Evolutionary conservation across 1,140 invertebrate genomes (phyloP), one percentile per base, ranked within the genome.

Genomic region (Polypedilum pembai): DNA sequence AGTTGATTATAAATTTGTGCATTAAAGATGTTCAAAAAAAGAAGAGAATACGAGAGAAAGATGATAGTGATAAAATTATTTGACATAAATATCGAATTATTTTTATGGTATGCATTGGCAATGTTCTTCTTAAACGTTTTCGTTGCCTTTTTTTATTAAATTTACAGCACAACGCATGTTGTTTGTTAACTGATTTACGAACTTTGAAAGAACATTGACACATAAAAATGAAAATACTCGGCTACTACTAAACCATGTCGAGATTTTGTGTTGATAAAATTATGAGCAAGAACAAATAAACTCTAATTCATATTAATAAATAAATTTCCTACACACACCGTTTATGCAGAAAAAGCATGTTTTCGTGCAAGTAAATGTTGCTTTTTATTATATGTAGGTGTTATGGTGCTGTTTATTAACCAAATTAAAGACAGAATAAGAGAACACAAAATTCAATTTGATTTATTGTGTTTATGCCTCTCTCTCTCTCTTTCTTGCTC

Each of bases 51-150:
- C 24, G 24, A 33, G 24, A 56, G 45, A 56, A 56, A 56, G 12
- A 56, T 56, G 45, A 56, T 56, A 56, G 45, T 56, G 45, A 56
- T 56, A 56, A 56, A 56, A 56, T n/a, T 56, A 56, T 56, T 56
- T 56, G 45, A 56, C 45, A 56, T 56, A 56, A 56, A 56, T 56
- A 56, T 56, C 45, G n/a, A 56, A n/a, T 56, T 56, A 56, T 56
- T 56, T 56, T 56, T n/a, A n/a, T 33, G 24, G 24, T 5, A n/a
- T 56, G 45, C 45, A 56, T 56, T 56, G 12, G n/a, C 15, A 15
- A n/a, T n/a, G 45, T 56, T 56, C 45, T 15, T 56, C n/a, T 56
- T 45, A n/a, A n/a, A n/a, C 45, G 10, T 15, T n/a, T 56, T 56
- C 12, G 24, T 33, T 33, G 24, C 24, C 24, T 33, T 56, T 45